A percentile compares a stretch with the other conserved stretches of the same genome.
These are phyloP conservation scores for Vireo altiloquus DNA, from an alignment of 2,113 vertebrate genomes.

Conservation along the genomic window DNA sequence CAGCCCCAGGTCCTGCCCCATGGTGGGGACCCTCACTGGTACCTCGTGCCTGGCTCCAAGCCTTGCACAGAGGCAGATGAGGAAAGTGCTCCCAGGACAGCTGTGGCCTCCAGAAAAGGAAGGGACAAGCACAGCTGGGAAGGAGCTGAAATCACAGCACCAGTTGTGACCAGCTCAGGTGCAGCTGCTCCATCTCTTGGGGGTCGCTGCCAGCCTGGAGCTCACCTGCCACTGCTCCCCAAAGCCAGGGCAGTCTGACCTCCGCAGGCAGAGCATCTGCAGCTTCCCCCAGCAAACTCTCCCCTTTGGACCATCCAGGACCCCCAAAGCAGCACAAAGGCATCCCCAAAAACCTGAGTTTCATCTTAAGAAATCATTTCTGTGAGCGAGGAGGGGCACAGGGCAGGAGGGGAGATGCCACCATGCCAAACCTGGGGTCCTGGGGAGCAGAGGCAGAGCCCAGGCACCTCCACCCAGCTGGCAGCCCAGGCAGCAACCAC, in stretches of 20 bases:
- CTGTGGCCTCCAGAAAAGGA: background rate
- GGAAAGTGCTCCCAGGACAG: background rate
- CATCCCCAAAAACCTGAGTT: background rate
- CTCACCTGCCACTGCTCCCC: fast-evolving
- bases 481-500: background rate
- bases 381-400: fast-evolving
- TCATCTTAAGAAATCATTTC: background rate
- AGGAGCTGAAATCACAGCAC: background rate
- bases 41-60: background rate
- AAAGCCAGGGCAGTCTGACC: background rate
- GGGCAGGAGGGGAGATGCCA: background rate
- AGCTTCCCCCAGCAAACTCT: background rate
- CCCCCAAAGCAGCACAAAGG: background rate
- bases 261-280: background rate
- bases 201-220: background rate
- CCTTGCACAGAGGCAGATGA: background rate
- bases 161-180: background rate
- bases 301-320: background rate
- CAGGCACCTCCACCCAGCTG: background rate
- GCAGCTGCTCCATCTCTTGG: background rate
- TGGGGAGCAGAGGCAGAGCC: background rate
- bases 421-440: background rate
- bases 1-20: background rate
- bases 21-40: fast-evolving
- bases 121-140: background rate